phyloP scores from a whole-genome alignment of 2,888 invertebrate genomes.

The Tenthredo mesomela region DNA sequence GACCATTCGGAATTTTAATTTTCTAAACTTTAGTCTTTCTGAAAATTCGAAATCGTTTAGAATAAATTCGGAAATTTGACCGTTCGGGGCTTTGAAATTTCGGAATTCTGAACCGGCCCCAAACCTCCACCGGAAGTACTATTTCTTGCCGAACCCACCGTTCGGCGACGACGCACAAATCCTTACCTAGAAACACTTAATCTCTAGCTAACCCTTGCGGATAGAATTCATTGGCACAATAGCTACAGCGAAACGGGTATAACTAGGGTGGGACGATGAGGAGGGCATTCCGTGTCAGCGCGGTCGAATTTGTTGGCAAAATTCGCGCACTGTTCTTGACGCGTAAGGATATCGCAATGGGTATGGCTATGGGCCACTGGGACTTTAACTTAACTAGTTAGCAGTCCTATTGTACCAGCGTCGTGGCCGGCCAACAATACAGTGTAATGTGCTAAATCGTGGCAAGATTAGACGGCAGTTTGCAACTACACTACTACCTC shows the following conservation, averaged over 20 bases:
- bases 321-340: constrained; percentile 42
- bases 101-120: too few species aligned
- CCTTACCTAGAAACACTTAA: constrained; percentile 40
- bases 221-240: constrained; percentile 43
- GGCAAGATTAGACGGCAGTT: constrained; percentile 51
- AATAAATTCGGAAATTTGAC: too few species aligned
- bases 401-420: constrained; percentile 32
- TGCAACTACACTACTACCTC: constrained; percentile 43
- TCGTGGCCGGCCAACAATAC: constrained; percentile 48
- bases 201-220: constrained; percentile 42
- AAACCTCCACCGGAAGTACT: constrained; percentile 20
- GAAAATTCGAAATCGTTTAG: too few species aligned
- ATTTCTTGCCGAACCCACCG: constrained; percentile 27
- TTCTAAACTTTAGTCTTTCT: too few species aligned
- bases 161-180: constrained; percentile 28
- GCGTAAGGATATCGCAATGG: constrained; percentile 44
- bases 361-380: constrained; percentile 23
- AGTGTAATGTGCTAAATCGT: constrained; percentile 51
- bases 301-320: constrained; percentile 44
- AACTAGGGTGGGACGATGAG: constrained; percentile 2
- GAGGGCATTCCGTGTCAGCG: constrained; percentile 34
- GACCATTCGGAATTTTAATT: too few species aligned
- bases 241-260: background rate
- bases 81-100: too few species aligned
- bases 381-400: constrained; percentile 46